These are phyloP conservation scores for Pseudonaja textilis DNA, from an alignment of 2,113 vertebrate genomes.

Conservation along the genomic window DNA sequence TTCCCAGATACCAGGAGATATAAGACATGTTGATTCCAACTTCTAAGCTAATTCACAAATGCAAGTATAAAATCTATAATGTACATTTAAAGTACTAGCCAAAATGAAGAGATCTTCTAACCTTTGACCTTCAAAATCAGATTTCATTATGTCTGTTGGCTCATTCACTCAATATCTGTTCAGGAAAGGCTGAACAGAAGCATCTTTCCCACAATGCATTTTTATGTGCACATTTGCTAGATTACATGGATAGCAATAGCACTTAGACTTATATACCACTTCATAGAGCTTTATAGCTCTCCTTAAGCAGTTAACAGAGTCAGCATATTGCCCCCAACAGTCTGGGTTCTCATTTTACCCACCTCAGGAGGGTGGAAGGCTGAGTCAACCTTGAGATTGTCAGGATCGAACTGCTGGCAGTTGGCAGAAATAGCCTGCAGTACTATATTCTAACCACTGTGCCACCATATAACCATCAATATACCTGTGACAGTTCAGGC, in stretches of 20 bases:
- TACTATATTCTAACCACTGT: background rate
- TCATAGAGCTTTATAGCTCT: no score
- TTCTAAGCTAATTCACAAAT: background rate
- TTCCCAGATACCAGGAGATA: constrained; percentile 3
- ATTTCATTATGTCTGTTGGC: background rate
- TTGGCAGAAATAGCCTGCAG: background rate
- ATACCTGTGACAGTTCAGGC: background rate
- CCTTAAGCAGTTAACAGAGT: no score
- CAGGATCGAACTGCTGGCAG: no score
- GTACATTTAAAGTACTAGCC: background rate
- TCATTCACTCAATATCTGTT: background rate
- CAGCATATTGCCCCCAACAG: no score
- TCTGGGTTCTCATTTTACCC: no score
- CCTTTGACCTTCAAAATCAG: background rate
- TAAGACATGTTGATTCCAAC: background rate
- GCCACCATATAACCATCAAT: no score
- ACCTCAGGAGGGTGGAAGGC: no score
- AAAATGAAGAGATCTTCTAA: background rate
- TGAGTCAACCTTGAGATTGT: no score
- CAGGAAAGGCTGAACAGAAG: background rate
- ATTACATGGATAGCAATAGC: background rate
- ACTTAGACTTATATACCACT: no score
- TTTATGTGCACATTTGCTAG: background rate
- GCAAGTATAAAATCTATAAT: background rate
- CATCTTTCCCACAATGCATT: background rate